Conservation (phyloP, 2,113 vertebrate genomes). For the Stigmatopora argus region DNA sequence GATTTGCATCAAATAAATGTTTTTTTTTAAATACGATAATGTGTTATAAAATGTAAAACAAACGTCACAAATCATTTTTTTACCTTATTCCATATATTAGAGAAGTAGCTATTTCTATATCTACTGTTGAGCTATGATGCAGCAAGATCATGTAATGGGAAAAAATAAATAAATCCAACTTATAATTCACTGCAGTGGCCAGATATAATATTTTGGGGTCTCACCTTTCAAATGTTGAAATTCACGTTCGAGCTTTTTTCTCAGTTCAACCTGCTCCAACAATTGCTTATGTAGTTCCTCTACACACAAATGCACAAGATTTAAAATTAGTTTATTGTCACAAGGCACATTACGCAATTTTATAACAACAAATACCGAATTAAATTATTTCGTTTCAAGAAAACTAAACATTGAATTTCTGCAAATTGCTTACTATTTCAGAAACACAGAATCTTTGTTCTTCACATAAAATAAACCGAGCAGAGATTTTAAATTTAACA, state of each 20-base stretch:
- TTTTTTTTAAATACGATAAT: too few species aligned
- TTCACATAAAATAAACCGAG: background rate
- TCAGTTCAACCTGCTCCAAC: constrained; percentile 91
- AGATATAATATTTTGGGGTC: constrained; percentile 12
- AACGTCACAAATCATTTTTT: background rate
- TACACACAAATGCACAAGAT: constrained; percentile 32
- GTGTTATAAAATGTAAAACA: too few species aligned
- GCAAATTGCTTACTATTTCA: background rate
- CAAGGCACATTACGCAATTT: background rate
- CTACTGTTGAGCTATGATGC: background rate
- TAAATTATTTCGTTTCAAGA: background rate
- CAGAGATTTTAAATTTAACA: background rate
- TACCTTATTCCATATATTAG: background rate
- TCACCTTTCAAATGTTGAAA: constrained; percentile 96
- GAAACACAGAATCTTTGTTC: background rate
- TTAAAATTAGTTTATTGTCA: background rate
- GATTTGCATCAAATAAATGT: too few species aligned
- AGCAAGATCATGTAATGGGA: background rate
- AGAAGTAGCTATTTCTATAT: background rate
- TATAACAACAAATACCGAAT: background rate
- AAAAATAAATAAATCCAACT: background rate
- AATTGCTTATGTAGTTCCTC: constrained; percentile 94
- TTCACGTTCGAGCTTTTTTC: constrained; percentile 93
- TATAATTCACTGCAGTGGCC: background rate
- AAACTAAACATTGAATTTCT: background rate